phyloP scores from a whole-genome alignment of 2,888 invertebrate genomes.

The Orgyia antiqua region DNA sequence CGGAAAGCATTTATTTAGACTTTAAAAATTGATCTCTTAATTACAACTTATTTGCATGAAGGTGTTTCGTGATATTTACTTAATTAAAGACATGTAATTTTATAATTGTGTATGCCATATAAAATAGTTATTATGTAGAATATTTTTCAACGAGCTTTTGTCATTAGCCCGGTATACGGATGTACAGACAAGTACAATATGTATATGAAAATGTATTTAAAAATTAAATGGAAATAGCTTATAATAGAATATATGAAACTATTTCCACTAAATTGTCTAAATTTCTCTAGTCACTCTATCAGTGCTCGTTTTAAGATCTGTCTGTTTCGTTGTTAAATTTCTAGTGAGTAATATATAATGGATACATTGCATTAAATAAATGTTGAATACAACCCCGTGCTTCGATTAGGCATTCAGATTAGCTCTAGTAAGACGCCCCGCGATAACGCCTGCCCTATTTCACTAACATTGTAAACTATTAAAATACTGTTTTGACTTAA shows the following conservation, averaged over 20 bases:
- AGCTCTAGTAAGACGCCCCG: constrained; percentile 34
- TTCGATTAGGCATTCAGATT: constrained; percentile 45
- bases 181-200: constrained; percentile 37
- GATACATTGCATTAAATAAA: constrained; percentile 34
- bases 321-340: constrained; percentile 15
- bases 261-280: constrained; percentile 29
- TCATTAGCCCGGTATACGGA: constrained; percentile 69
- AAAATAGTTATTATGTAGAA: constrained; percentile 55
- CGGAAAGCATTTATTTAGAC: too few relatives aligned
- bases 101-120: constrained; percentile 50
- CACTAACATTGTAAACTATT: constrained; percentile 14
- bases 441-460: constrained; percentile 27
- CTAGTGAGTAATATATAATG: constrained; percentile 26
- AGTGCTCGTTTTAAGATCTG: constrained; percentile 25
- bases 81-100: constrained; percentile 29
- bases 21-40: too few relatives aligned
- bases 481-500: too few relatives aligned
- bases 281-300: constrained; percentile 42
- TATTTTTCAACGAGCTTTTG: constrained; percentile 70
- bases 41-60: constrained; percentile 41
- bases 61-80: constrained; percentile 54
- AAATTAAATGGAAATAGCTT: constrained; percentile 39
- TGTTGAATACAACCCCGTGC: constrained; percentile 39
- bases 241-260: constrained; percentile 42
- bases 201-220: constrained; percentile 27